These are phyloP conservation scores for Nannoperca australis DNA, from an alignment of 2,797 vertebrate species.

Conservation along the genomic window DNA sequence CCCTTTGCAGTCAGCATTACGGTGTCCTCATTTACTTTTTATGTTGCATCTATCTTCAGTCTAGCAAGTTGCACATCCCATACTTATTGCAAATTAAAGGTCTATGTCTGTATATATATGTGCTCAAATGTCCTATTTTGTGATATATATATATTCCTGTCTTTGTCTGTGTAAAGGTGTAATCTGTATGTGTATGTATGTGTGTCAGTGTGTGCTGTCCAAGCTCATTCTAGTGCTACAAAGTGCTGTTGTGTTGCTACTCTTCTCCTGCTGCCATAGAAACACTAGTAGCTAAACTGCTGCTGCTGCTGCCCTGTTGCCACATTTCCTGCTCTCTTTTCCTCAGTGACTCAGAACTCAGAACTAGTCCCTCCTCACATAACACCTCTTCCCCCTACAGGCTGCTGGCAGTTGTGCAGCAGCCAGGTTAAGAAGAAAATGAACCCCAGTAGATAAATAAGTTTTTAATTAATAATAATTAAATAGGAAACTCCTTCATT, in stretches of 20 bases:
- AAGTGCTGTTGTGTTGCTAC: constrained; percentile 73
- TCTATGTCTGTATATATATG: constrained; percentile 78
- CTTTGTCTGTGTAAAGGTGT: constrained; percentile 45
- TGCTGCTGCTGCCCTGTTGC: constrained; percentile 75
- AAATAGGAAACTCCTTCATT: constrained; percentile 40
- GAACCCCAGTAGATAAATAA: constrained; percentile 25
- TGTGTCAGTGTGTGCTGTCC: constrained; percentile 59
- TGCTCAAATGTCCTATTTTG: constrained; percentile 67
- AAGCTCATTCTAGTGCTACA: constrained; percentile 58
- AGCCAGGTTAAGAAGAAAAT: constrained; percentile 17
- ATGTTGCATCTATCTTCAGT: constrained; percentile 52
- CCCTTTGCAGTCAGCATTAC: constrained; percentile 35
- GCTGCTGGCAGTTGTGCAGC: constrained; percentile 59
- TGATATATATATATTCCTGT: constrained; percentile 53
- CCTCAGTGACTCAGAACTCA: constrained; percentile 74
- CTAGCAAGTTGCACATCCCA: constrained; percentile 54
- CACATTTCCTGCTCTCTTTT: constrained; percentile 82
- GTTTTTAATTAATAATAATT: neutral
- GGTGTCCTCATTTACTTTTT: constrained; percentile 63
- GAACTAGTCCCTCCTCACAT: constrained; percentile 51
- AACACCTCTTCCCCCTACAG: constrained; percentile 69
- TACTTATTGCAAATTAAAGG: constrained; percentile 68
- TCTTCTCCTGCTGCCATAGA: constrained; percentile 78
- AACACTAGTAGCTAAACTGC: constrained; percentile 73
- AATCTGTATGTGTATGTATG: constrained; percentile 54